Percentiles rank a stretch among this genome's conserved stretches.
Conservation (phyloP, 2,888 invertebrate species). For the Dynastes maya region DNA sequence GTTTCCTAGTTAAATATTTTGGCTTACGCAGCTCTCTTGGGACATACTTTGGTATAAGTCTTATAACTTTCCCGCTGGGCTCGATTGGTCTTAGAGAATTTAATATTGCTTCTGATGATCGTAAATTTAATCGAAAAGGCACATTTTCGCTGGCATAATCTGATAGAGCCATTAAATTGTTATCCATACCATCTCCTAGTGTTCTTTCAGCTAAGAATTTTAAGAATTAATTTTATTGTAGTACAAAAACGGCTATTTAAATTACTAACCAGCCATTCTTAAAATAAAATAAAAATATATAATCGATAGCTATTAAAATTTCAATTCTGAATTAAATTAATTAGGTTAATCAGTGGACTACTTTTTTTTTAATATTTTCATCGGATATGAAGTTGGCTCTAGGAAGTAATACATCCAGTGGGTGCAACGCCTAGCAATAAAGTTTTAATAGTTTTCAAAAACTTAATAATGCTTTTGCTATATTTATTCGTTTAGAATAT, state of each 20-base stretch:
- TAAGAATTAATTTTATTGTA: neutral
- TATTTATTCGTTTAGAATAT: no score
- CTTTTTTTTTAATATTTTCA: neutral
- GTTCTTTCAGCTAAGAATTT: slow-evolving; percentile 44
- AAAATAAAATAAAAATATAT: neutral
- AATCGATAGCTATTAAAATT: no score
- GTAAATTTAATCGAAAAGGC: slow-evolving; percentile 47
- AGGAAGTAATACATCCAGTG: no score
- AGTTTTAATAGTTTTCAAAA: no score
- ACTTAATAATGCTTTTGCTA: no score
- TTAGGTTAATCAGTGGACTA: neutral
- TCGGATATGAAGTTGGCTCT: neutral
- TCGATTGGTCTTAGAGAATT: slow-evolving; percentile 63
- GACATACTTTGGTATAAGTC: slow-evolving; percentile 77
- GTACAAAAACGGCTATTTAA: neutral
- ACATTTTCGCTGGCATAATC: slow-evolving; percentile 52
- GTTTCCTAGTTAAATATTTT: slow-evolving; percentile 72
- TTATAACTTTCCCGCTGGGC: slow-evolving; percentile 75
- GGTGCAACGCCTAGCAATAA: no score
- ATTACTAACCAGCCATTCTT: slow-evolving; percentile 4
- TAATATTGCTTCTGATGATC: slow-evolving; percentile 56
- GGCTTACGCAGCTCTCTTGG: slow-evolving; percentile 74
- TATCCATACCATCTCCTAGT: slow-evolving; percentile 81
- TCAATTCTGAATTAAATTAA: neutral
- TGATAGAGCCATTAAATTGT: slow-evolving; percentile 55